Conservation (phyloP, 2,888 invertebrate species). For the Anoplius nigerrimus region DNA sequence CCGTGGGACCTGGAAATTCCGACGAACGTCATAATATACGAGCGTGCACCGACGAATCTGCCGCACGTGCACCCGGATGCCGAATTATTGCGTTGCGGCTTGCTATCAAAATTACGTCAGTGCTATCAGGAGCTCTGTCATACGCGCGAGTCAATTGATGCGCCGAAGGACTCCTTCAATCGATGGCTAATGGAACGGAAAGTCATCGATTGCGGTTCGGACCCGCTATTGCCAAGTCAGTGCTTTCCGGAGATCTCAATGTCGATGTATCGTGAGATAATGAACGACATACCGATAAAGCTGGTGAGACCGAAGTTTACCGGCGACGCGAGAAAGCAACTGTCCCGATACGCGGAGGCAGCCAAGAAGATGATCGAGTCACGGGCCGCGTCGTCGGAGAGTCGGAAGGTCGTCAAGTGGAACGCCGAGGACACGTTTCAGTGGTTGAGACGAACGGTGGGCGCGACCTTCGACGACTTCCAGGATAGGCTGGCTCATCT, state of each 20-base stretch:
- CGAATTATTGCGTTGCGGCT: constrained; percentile 89
- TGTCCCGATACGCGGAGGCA: constrained; percentile 95
- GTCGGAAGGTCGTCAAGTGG: constrained; percentile 98
- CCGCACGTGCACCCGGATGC: constrained; percentile 97
- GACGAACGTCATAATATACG: constrained; percentile 93
- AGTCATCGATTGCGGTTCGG: constrained; percentile 87
- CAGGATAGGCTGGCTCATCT: constrained; percentile 92
- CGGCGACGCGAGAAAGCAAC: constrained; percentile 95
- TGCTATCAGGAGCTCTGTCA: constrained; percentile 96
- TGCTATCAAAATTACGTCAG: constrained; percentile 89
- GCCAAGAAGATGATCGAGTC: constrained; percentile 98
- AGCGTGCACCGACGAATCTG: constrained; percentile 88
- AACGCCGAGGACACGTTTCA: constrained; percentile 98
- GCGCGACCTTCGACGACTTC: constrained; percentile 96
- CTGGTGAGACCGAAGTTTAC: constrained; percentile 96
- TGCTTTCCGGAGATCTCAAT: constrained; percentile 95
- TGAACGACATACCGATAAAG: constrained; percentile 98
- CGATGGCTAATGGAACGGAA: constrained; percentile 97
- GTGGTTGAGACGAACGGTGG: constrained; percentile 94
- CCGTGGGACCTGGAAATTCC: constrained; percentile 97
- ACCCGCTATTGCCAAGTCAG: constrained; percentile 93
- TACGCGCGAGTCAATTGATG: constrained; percentile 93
- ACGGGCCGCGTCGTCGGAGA: constrained; percentile 93
- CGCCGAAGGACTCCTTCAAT: constrained; percentile 97
- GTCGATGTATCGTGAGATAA: constrained; percentile 97